Percentiles rank a stretch among this genome's conserved stretches.
phyloP scores from a whole-genome alignment of 2,888 invertebrate species.

The Hedya salicella region DNA sequence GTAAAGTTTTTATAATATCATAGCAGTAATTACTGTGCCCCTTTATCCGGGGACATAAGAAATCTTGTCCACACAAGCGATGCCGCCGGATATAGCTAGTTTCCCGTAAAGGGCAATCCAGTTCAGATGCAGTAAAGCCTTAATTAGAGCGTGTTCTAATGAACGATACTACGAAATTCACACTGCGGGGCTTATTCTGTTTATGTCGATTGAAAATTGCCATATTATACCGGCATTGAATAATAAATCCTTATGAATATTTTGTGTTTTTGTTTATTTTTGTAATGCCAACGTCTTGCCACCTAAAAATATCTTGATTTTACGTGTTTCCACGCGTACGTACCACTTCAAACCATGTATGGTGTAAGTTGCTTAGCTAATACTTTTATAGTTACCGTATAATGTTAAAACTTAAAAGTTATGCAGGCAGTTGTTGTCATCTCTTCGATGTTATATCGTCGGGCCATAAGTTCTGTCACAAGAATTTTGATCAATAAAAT shows the following conservation, averaged over 20 bases:
- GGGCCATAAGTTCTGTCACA: too few relatives aligned
- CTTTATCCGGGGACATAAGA: not conserved
- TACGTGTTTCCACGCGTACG: too few relatives aligned
- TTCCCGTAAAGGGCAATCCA: conserved; percentile 17
- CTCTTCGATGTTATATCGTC: too few relatives aligned
- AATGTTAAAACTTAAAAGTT: too few relatives aligned
- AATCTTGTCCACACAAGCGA: not conserved
- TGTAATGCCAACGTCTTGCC: too few relatives aligned
- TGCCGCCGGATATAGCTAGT: conserved; percentile 25
- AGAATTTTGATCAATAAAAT: too few relatives aligned
- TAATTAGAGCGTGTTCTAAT: conserved; percentile 42
- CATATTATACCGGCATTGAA: not conserved
- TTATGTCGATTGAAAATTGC: not conserved
- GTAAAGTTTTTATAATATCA: too few relatives aligned
- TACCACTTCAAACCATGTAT: too few relatives aligned
- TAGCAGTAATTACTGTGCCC: not conserved
- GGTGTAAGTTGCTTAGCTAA: too few relatives aligned
- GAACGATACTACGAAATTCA: conserved; percentile 42
- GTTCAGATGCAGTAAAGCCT: conserved; percentile 35
- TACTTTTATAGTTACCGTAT: too few relatives aligned
- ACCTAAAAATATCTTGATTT: too few relatives aligned
- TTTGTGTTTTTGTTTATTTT: not conserved
- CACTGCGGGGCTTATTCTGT: conserved; percentile 38
- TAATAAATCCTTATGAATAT: not conserved
- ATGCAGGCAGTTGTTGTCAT: too few relatives aligned